phyloP scores from a whole-genome alignment of 2,888 invertebrate species.

The Andrena dorsata region DNA sequence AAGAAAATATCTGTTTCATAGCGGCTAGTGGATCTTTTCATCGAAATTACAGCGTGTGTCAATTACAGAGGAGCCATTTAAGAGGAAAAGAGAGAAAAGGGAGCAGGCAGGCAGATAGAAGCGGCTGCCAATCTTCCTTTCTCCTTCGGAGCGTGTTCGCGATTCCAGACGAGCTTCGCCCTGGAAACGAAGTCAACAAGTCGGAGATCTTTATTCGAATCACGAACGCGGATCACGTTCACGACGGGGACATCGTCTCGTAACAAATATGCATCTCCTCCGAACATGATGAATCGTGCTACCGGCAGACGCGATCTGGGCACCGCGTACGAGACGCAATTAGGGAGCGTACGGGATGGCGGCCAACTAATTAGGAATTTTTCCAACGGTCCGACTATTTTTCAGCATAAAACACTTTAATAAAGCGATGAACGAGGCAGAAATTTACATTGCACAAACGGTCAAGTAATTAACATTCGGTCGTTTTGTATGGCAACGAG shows the following conservation, averaged over 20 bases:
- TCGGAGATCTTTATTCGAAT: constrained; percentile 83
- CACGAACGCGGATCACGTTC: constrained; percentile 83
- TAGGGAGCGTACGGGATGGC: background rate
- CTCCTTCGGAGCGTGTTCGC: constrained; percentile 63
- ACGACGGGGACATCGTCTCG: constrained; percentile 81
- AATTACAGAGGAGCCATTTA: constrained; percentile 39
- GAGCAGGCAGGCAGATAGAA: constrained; percentile 32
- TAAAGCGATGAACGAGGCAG: background rate
- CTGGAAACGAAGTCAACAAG: constrained; percentile 78
- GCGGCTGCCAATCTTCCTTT: constrained; percentile 52
- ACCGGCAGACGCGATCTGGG: background rate
- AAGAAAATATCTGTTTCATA: constrained; percentile 1
- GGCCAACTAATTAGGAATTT: constrained; percentile 30
- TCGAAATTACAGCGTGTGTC: constrained; percentile 20
- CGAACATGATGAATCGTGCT: constrained; percentile 61
- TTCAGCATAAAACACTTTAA: background rate
- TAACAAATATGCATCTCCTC: constrained; percentile 83
- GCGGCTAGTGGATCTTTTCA: constrained; percentile 26
- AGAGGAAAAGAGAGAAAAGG: constrained; percentile 35
- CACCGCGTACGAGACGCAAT: constrained; percentile 25
- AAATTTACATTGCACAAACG: background rate
- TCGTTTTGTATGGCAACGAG: too few relatives aligned
- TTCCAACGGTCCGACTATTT: background rate
- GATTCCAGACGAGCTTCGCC: constrained; percentile 71
- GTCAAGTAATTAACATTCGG: background rate